These are phyloP conservation scores for Heterochromis multidens DNA, from an alignment of 2,113 vertebrate species.

Conservation along the genomic window DNA sequence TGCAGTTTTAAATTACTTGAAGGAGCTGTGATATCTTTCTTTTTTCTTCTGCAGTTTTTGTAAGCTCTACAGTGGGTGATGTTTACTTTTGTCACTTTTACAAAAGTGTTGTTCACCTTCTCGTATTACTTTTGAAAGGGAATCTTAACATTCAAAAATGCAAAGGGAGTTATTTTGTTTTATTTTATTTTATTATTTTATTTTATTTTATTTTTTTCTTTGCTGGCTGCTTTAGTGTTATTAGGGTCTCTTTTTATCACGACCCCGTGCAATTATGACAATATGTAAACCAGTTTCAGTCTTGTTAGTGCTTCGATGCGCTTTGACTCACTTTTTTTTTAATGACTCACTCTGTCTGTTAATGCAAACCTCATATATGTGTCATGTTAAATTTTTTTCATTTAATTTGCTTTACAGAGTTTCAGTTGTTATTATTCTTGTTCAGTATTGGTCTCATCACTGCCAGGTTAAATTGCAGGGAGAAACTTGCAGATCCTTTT, in stretches of 20 bases:
- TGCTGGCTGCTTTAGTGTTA: slow-evolving; percentile 55
- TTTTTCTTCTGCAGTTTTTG: slow-evolving; percentile 55
- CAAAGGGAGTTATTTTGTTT: slow-evolving; percentile 67
- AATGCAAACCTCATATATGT: slow-evolving; percentile 39
- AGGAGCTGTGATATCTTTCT: slow-evolving; percentile 57
- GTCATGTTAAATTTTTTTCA: slow-evolving; percentile 10
- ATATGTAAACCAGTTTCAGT: slow-evolving; percentile 4
- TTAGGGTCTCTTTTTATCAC: slow-evolving; percentile 10
- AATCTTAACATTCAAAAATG: slow-evolving; percentile 64
- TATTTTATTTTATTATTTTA: background rate
- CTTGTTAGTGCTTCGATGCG: slow-evolving; percentile 11
- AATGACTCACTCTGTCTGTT: slow-evolving; percentile 14
- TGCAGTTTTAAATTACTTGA: slow-evolving; percentile 74
- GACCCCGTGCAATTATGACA: slow-evolving; percentile 44
- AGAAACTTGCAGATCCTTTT: slow-evolving; percentile 51
- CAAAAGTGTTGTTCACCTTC: slow-evolving; percentile 44
- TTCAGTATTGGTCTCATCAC: slow-evolving; percentile 78
- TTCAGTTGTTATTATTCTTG: slow-evolving; percentile 24
- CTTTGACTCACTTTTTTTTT: slow-evolving; percentile 33
- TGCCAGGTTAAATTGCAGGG: slow-evolving; percentile 79
- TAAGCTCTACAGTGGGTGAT: slow-evolving; percentile 64
- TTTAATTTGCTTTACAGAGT: slow-evolving; percentile 31
- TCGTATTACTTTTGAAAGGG: slow-evolving; percentile 65
- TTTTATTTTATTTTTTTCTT: background rate
- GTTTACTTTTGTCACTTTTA: slow-evolving; percentile 52